These are phyloP conservation scores for Callionymus lyra DNA, from an alignment of 2,113 vertebrate genomes.

Conservation along the genomic window DNA sequence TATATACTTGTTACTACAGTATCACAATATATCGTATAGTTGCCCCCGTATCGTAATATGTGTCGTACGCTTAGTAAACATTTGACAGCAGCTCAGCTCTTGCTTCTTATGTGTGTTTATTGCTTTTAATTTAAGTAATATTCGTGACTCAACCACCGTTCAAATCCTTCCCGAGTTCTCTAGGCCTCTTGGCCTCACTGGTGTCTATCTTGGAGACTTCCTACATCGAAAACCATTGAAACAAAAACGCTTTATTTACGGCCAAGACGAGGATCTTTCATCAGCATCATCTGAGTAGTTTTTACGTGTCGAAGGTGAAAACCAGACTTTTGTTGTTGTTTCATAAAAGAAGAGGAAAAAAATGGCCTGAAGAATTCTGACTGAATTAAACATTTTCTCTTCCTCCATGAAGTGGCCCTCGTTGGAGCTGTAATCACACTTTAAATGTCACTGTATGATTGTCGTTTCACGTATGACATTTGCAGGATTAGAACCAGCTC, in stretches of 20 bases:
- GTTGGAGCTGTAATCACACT: not conserved
- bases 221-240: too few species aligned
- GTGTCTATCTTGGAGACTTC: not conserved
- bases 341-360: not conserved
- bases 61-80: too few species aligned
- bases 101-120: too few species aligned
- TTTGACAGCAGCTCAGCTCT: too few species aligned
- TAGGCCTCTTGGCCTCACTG: not conserved
- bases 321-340: too few species aligned
- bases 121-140: too few species aligned
- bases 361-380: not conserved
- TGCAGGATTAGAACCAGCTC: not conserved
- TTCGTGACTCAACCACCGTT: too few species aligned
- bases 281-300: not conserved
- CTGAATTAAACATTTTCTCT: not conserved
- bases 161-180: too few species aligned
- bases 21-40: too few species aligned
- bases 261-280: not conserved
- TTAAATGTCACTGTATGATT: constrained; percentile 4
- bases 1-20: too few species aligned
- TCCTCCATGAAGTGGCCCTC: not conserved
- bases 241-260: not conserved
- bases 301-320: too few species aligned
- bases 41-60: too few species aligned
- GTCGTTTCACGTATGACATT: constrained; percentile 3